Percentiles rank a stretch among this genome's conserved stretches.
phyloP scores from a whole-genome alignment of 2,113 vertebrate species.

The Micronisus gabar region DNA sequence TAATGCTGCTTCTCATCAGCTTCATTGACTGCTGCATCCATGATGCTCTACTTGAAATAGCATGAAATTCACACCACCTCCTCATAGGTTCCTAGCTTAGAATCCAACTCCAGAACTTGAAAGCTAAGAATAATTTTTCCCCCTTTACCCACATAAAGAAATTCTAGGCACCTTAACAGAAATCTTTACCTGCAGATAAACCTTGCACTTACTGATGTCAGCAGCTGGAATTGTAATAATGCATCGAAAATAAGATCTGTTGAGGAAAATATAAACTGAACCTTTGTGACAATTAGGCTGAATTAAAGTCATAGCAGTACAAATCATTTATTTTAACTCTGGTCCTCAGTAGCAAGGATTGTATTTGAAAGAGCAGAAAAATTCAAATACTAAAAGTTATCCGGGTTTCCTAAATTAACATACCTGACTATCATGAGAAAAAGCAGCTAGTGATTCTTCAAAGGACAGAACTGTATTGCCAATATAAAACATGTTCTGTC shows the following conservation, averaged over 20 bases:
- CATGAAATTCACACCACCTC: neutral
- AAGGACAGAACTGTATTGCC: neutral
- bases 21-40: neutral
- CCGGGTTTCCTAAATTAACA: neutral
- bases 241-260: neutral
- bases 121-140: neutral
- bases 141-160: neutral
- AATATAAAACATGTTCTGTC: neutral
- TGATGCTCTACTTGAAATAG: neutral
- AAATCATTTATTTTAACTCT: neutral
- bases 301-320: neutral
- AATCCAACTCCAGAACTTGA: neutral
- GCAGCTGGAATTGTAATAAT: neutral
- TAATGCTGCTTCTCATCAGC: neutral
- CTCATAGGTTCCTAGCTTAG: neutral
- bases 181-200: neutral
- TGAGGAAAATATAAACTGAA: neutral
- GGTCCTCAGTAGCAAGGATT: neutral
- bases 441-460: neutral
- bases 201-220: neutral
- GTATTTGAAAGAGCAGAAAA: neutral
- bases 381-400: neutral
- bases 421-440: neutral
- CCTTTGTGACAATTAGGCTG: neutral
- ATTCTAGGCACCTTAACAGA: neutral